These are phyloP conservation scores for Lepidochitona cinerea DNA, from an alignment of 2,888 invertebrate genomes.

Conservation along the genomic window DNA sequence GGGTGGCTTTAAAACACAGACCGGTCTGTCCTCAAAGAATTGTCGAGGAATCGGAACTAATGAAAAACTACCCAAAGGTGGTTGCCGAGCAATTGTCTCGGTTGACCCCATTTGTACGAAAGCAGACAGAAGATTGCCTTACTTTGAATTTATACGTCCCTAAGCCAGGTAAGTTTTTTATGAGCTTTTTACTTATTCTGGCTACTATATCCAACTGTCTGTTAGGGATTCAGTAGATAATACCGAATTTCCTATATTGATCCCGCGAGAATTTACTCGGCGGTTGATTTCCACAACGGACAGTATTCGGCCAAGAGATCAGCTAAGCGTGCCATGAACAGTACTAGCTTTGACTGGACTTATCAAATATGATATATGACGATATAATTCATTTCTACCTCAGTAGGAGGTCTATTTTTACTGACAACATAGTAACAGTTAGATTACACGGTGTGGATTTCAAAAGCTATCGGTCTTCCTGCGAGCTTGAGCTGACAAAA, in stretches of 20 bases:
- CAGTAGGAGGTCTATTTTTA: background rate
- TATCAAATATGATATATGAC: background rate
- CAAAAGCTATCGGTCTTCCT: background rate
- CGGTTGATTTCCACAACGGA: background rate
- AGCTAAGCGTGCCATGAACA: background rate
- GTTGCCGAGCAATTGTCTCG: constrained; percentile 93
- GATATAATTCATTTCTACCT: background rate
- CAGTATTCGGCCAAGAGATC: background rate
- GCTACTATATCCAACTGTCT: too few species aligned
- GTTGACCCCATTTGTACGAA: constrained; percentile 78
- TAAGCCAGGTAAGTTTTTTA: constrained; percentile 84
- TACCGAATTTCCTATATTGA: too few species aligned
- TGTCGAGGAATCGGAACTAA: constrained; percentile 81
- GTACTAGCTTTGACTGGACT: background rate
- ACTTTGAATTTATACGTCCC: constrained; percentile 97
- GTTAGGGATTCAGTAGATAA: too few species aligned
- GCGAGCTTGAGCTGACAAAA: background rate
- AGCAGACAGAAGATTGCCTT: constrained; percentile 97
- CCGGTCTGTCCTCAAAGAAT: constrained; percentile 92
- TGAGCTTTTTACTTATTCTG: too few species aligned
- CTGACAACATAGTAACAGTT: background rate
- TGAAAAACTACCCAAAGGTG: constrained; percentile 77
- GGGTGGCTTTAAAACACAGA: constrained; percentile 77
- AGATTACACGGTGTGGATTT: background rate
- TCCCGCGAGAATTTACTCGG: background rate